Percentiles rank a stretch among this genome's conserved stretches.
Evolutionary conservation across 1,140 invertebrate genomes (phyloP).

Genomic region (Lepidurus apus): DNA sequence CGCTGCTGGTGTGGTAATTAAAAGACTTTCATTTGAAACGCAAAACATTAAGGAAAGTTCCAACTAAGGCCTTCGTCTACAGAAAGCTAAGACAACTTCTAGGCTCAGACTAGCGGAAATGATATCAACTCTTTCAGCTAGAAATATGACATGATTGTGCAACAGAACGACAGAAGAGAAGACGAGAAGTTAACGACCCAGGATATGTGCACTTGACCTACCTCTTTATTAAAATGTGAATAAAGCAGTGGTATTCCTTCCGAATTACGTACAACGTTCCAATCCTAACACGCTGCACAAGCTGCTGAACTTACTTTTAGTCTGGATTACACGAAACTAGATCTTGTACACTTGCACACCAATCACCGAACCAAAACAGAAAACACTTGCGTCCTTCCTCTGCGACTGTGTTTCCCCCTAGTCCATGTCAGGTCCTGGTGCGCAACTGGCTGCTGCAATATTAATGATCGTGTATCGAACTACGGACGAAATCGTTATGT

Average conservation of each 20-base stretch:
- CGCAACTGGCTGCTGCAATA: not conserved
- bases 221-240: slow-evolving; percentile 9
- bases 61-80: too few species aligned
- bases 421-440: not conserved
- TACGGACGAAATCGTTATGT: too few species aligned
- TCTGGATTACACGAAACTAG: slow-evolving; percentile 9
- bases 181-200: not conserved
- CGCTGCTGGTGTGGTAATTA: too few species aligned
- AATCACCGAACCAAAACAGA: not conserved
- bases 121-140: not conserved
- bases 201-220: not conserved
- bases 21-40: too few species aligned
- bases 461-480: not conserved
- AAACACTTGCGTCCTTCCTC: not conserved
- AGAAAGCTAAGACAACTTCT: not conserved
- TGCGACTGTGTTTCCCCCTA: not conserved
- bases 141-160: not conserved
- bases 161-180: not conserved
- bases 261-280: not conserved
- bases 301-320: not conserved
- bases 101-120: not conserved
- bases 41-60: too few species aligned
- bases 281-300: not conserved
- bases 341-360: not conserved
- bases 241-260: not conserved